Base-by-base conservation (phyloP, 1,140 invertebrate species). In the Drosophila kurseongensis region DNA sequence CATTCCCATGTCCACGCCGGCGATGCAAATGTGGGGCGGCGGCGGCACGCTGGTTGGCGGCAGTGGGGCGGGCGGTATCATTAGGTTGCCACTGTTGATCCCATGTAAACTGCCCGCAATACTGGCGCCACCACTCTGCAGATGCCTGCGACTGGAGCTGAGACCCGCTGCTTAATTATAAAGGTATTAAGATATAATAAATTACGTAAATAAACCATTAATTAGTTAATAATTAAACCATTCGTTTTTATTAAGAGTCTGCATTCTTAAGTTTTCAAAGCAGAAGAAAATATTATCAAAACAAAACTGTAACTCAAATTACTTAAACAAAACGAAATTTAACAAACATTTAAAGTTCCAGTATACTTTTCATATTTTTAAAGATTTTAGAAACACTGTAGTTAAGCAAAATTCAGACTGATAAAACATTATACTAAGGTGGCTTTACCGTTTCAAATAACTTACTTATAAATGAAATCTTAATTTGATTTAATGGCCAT, bases 81-180 rank as follows among this genome's bases (percentile, higher is more conserved):
- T 91, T 36, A 92, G 44, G 29, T 73, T 88, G 13, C 90, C 91
- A 38, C 83, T 92, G 63, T 92, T 92, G 12, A 92, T 91, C 48
- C 91, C 92, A 60, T 92, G 92, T 42, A 92, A 51, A 58, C 92
- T 92, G 23, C 91, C 91, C n/a, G 92, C 90, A 44, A 92, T 90
- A 54, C 92, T 92, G 32, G 86, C 80, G n/a, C 91, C 91, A 23
- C 82, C 90, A 23, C 91, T 86, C 73, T 92, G 92, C 63, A 92
- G 67, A 82, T 92, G 91, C 44, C 92, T 80, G 18, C 92, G 86
- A 81, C 92, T 92, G 18, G 92, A 92, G 69, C 91, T 92, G 44
- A 92, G 86, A 60, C 92, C 92, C 75, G 68, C 71, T 86, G 41
- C 1, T 32, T 29, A 57, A 27, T 16, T 29, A 35, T 35, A 54